These are phyloP conservation scores for Phalera bucephala DNA, from an alignment of 2,888 invertebrate species.

Conservation along the genomic window DNA sequence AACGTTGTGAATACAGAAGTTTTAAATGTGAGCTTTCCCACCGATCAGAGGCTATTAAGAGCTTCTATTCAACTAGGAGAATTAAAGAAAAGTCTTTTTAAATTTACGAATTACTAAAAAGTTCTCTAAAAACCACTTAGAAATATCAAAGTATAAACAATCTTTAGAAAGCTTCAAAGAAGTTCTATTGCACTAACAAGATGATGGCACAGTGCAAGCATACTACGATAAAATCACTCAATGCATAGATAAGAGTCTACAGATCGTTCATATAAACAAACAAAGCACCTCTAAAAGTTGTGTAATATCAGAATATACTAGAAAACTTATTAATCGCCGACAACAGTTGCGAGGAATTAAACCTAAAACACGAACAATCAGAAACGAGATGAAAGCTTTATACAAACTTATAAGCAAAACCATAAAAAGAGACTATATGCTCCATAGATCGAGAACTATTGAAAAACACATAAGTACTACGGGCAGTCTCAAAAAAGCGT, in stretches of 20 bases:
- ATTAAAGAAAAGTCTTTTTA: no score
- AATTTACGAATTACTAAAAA: no score
- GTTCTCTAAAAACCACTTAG: no score
- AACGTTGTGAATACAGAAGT: background rate
- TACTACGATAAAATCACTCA: background rate
- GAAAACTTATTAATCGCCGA: conserved; percentile 10
- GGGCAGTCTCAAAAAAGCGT: conserved; percentile 15
- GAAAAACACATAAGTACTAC: conserved; percentile 9
- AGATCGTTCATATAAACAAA: background rate
- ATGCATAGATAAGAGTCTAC: background rate
- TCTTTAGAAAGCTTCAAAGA: no score
- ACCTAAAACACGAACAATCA: conserved; percentile 13
- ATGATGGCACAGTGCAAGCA: background rate
- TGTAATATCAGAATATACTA: conserved; percentile 8
- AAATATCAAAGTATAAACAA: no score
- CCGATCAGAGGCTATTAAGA: no score
- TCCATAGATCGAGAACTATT: conserved; percentile 9
- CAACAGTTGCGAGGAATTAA: conserved; percentile 11
- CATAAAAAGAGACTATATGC: conserved; percentile 15
- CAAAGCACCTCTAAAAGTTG: background rate
- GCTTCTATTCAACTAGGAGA: no score
- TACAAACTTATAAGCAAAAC: conserved; percentile 19
- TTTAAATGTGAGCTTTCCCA: no score
- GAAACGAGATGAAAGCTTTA: conserved; percentile 15
- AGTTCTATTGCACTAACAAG: no score